Base-by-base conservation (phyloP, 2,888 invertebrate species). In the Lasioglossum vierecki region DNA sequence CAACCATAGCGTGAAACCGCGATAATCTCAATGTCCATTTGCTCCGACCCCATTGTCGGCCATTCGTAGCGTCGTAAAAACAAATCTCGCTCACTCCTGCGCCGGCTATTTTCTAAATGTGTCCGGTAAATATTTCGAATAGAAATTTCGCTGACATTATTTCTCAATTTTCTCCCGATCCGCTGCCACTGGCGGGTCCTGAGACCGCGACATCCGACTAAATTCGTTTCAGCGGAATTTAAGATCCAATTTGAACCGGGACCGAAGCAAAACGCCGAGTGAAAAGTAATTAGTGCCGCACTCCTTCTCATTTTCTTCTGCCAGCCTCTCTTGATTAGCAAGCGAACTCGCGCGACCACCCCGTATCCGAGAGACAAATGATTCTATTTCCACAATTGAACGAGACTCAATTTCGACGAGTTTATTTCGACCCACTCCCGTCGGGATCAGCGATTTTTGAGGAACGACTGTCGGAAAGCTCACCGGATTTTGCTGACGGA, bases 1-100 rank as follows among this genome's bases (percentile, higher is more conserved):
- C 80, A 88, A 90, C 82, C 83, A 84, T 88, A 84, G 83, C 90
- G 90, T 88, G 85, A 90, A 90, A 90, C 89, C 89, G 85, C 88
- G 91, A 90, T 90, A 89, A 90, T 90, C 89, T 88, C 88, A 79
- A 85, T 86, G 88, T 90, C 85, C 89, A 83, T 88, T 90, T 83
- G 76, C 80, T 79, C 77, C 74, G 49, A 60, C 46, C 73, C 76
- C 84, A 76, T 83, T 87, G 60, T 79, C 76, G 84, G 13, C 72
- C 84, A 77, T 80, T 84, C 79, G 75, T 78, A 80, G 75, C 30
- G 5, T 35, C 76, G 76, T 82, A 80, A 82, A 86, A 86, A 84
- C 77, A 73, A 80, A 75, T 26, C 41, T 57, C 63, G 13, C 26
- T 22, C 26, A 26, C n/a, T 6, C 1, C n/a, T 5, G 9, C 5